These are phyloP conservation scores for Drosophila percnosoma DNA, from an alignment of 2,888 invertebrate genomes.

Conservation along the genomic window DNA sequence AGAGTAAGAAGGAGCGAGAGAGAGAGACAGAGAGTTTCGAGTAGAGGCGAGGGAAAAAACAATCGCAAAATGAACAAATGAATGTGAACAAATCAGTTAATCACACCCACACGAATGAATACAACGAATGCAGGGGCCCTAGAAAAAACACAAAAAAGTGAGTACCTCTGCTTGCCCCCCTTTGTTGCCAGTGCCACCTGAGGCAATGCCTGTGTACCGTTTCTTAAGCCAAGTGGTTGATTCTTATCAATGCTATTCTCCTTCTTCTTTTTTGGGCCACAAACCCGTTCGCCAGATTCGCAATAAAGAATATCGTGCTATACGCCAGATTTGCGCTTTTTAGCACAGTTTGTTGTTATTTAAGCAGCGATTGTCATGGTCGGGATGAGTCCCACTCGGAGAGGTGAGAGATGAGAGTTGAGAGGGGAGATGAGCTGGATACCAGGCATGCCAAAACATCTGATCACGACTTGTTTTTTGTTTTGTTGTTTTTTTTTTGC, in stretches of 20 bases:
- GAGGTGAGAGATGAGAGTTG: constrained; percentile 17
- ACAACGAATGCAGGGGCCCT: constrained; percentile 37
- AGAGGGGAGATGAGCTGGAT: constrained; percentile 32
- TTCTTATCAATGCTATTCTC: constrained; percentile 71
- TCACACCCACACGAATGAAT: constrained; percentile 82
- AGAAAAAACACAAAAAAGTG: constrained; percentile 9
- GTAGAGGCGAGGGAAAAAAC: constrained; percentile 29
- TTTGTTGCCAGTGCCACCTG: constrained; percentile 5
- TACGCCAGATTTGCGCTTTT: constrained; percentile 77
- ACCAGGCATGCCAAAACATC: constrained; percentile 57
- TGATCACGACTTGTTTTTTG: constrained; percentile 67
- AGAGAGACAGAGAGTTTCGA: constrained; percentile 8
- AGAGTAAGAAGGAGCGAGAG: not conserved
- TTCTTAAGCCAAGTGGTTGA: constrained; percentile 59
- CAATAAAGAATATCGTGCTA: constrained; percentile 82
- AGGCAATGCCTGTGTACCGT: constrained; percentile 35
- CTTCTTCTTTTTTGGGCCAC: constrained; percentile 16
- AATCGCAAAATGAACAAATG: constrained; percentile 78
- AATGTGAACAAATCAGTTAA: constrained; percentile 84
- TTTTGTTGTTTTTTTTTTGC: constrained; percentile 37
- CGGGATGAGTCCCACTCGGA: constrained; percentile 48
- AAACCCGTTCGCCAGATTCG: constrained; percentile 73
- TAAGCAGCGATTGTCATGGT: constrained; percentile 61
- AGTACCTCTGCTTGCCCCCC: constrained; percentile 6
- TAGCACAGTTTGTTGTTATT: constrained; percentile 58